Evolutionary conservation across 2,888 invertebrate genomes (phyloP), one percentile per base, ranked within the genome.

Genomic region (Atethmia centrago): DNA sequence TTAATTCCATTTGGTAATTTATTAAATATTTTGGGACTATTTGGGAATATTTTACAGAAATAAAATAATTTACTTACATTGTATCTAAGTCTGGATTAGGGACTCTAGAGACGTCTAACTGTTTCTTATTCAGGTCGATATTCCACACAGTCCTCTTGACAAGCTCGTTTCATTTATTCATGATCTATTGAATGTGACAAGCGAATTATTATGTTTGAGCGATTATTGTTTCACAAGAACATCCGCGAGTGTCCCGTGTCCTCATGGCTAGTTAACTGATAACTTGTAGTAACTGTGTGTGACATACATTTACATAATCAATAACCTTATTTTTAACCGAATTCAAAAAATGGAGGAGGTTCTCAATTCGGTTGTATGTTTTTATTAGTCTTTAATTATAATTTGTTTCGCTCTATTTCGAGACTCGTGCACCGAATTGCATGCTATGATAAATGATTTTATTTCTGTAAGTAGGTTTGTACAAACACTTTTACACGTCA

Each of bases 181-280:
- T 56, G 7, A 31, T n/a, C 16, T n/a, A 9, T 42, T 77, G 36
- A 28, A 45, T 77, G 49, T 40, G 14, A 47, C 10, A 47, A 55
- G 28, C 8, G 3, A n/a, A 40, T n/a, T 8, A 25, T 25, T 28
- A 10, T 31, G 16, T 42, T 47, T 61, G 53, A 36, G 21, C n/a
- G 19, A 16, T 55, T 7, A 28, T 28, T 36, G 7, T 70, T 7
- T 47, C 4, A 36, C 55, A 45, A 70, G 25, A 55, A 28, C 16
- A 28, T 36, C 25, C 9, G 10, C 53, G 14, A 12, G n/a, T 36
- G 36, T 36, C 36, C 31, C 36, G 36, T 31, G 51, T 25, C 14
- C 19, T 25, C 25, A 16, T 42, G 9, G 42, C 21, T 4, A 64
- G 28, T 14, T 31, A 28, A 49, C 55, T 36, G 19, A 40, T 47